Evolutionary conservation across 2,888 invertebrate genomes (phyloP), one percentile per base, ranked within the genome.

Genomic region (Pocota personata): DNA sequence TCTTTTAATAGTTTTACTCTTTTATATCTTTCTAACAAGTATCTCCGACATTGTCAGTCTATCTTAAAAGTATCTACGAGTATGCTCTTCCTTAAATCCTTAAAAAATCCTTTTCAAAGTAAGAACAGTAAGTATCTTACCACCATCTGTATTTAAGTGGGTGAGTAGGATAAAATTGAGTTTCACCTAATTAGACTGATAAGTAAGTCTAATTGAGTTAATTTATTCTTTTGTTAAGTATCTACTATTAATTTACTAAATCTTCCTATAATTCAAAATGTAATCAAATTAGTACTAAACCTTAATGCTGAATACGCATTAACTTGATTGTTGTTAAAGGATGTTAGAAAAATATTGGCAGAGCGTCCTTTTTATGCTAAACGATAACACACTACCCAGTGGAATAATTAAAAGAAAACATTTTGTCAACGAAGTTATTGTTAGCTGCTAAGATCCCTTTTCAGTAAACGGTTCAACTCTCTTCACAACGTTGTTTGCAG

Each of bases 331-430:
- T 37, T 60, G 14, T 40, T 14, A 5, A 40, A 14, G 40, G 37
- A 14, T 48, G 8, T 24, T 27, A 24, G n/a, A 6, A 48, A 48
- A 48, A 37, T 58, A 21, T 12, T 19, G 10, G 2, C 1, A 1
- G 37, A 5, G 35, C n/a, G 14, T 58, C 37, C 58, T 21, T 58
- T 35, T 58, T 3, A n/a, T 8, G 5, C 10, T 32, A 8, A 1
- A 19, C 24, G 8, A 14, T 40, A 40, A 8, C 3, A 40, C 24
- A 40, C 8, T 60, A 16, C 24, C 14, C 24, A 37, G 14, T 3
- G 24, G n/a, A 24, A 60, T 40, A 40, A 60, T 60, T 60, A 40
- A 14, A 24, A 40, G 60, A 60, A 60, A 60, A 40, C 60, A 60
- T 48, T 40, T 60, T 58, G n/a, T 24, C 40, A 4, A 60, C 14